Evolutionary conservation across 2,113 vertebrate species (phyloP), one percentile per base, ranked within the genome.

Genomic region (Rhagologus leucostigma): DNA sequence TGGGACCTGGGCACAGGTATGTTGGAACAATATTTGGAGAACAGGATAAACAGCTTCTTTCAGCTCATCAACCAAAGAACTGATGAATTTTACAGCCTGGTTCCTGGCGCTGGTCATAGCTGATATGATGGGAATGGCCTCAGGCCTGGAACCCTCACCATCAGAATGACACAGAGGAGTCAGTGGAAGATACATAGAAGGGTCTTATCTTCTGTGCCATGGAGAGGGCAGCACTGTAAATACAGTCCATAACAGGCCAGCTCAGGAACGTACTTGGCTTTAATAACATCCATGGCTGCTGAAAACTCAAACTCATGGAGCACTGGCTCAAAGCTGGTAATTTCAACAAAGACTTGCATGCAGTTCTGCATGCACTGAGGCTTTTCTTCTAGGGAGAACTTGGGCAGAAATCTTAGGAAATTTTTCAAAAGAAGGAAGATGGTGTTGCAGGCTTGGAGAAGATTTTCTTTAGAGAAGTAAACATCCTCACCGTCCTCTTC

Each of bases 1-100:
- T 76, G 83, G 71, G 2, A 85, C 71, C 62, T 85, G 71, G 83
- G 26, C 10, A 50, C 71, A 67, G 52, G 67, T 41, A 17, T 57
- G 60, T 7, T 85, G 70, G 52, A 85, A 62, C 44, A 85, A 16
- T 57, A 35, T 50, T 32, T 16, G 6, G 32, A 85, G 62, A 35
- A 50, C 16, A 17, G 71, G 62, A 26, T 67, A 85, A 76, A 67
- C 21, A 50, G 52, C 44, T 85, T 76, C 83, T 9, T 85, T 85
- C 62, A 50, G 71, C 44, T 85, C 83, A 35, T 76, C 62, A 9
- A 50, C 62, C 52, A 76, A 42, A 42, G 44, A 57, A 67, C 83
- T 85, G 95, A 99, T 98, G 96, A 99, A 99, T 24, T 89, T 96
- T 44, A 99, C 24, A 67, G 99, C 98, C 77, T 98, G 98, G 87